phyloP scores from a whole-genome alignment of 2,113 vertebrate species.

The Vidua macroura region DNA sequence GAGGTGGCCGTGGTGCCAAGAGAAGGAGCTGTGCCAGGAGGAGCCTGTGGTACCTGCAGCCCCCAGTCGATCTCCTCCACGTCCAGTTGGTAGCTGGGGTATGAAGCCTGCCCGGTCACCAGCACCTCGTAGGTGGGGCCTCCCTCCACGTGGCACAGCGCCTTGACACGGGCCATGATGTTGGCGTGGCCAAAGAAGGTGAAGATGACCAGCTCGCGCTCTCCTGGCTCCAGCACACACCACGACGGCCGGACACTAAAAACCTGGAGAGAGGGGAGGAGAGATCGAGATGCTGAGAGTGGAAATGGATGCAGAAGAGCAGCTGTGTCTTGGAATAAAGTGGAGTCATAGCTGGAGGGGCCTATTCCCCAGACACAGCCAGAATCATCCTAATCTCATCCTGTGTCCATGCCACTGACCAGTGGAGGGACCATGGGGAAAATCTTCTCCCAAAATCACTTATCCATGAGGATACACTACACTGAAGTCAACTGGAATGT shows the following conservation, averaged over 20 bases:
- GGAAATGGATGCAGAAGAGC: neutral
- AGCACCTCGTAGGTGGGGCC: too few relatives aligned
- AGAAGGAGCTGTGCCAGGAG: neutral
- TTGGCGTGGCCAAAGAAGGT: too few relatives aligned
- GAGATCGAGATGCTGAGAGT: rapidly evolving
- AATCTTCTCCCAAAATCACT: neutral
- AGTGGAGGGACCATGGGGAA: neutral
- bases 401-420: neutral
- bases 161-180: too few relatives aligned
- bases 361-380: too few relatives aligned
- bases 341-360: rapidly evolving
- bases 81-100: too few relatives aligned
- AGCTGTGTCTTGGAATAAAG: neutral
- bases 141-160: too few relatives aligned
- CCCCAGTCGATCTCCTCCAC: too few relatives aligned
- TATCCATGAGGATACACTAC: neutral
- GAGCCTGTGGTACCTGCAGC: too few relatives aligned
- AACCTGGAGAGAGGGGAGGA: slow-evolving; percentile 70
- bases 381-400: too few relatives aligned
- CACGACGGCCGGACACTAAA: slow-evolving; percentile 81
- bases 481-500: neutral
- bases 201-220: slow-evolving; percentile 15
- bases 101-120: too few relatives aligned
- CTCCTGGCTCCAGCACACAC: slow-evolving; percentile 74
- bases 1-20: neutral